Evolutionary conservation across 2,888 invertebrate species (phyloP).

Genomic region (Adela reaumurella): DNA sequence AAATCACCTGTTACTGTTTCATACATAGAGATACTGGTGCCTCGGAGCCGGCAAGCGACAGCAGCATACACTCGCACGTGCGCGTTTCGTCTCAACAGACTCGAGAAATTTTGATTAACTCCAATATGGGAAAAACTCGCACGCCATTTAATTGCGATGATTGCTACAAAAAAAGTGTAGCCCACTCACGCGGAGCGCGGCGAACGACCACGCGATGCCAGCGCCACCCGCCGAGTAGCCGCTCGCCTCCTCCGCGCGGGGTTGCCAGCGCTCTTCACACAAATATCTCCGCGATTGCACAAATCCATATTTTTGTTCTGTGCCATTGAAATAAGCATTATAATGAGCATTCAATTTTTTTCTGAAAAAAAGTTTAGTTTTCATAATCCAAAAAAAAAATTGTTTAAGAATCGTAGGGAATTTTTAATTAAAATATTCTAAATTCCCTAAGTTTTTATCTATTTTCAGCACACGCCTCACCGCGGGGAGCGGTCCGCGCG

Average conservation of each 20-base stretch:
- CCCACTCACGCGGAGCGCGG: neutral
- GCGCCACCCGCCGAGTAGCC: neutral
- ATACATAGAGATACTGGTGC: neutral
- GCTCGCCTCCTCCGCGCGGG: neutral
- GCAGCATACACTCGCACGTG: conserved; percentile 12
- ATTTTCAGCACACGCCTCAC: neutral
- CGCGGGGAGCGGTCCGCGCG: conserved; percentile 13
- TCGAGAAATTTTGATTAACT: conserved; percentile 34
- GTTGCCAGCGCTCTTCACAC: neutral
- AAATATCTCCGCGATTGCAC: no score
- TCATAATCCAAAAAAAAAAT: no score
- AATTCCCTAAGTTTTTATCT: neutral
- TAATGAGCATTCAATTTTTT: no score
- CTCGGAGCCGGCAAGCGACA: no score
- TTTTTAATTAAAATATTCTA: no score
- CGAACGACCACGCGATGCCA: neutral
- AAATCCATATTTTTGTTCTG: no score
- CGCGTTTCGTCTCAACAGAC: conserved; percentile 31
- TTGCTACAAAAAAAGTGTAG: neutral
- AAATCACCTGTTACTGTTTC: no score
- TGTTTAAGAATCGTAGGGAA: no score
- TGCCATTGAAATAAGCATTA: no score
- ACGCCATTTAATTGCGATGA: neutral
- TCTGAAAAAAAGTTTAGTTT: no score
- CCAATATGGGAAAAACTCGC: conserved; percentile 6